Evolutionary conservation across 2,888 invertebrate genomes (phyloP).

Genomic region (Ectropis crepuscularia): DNA sequence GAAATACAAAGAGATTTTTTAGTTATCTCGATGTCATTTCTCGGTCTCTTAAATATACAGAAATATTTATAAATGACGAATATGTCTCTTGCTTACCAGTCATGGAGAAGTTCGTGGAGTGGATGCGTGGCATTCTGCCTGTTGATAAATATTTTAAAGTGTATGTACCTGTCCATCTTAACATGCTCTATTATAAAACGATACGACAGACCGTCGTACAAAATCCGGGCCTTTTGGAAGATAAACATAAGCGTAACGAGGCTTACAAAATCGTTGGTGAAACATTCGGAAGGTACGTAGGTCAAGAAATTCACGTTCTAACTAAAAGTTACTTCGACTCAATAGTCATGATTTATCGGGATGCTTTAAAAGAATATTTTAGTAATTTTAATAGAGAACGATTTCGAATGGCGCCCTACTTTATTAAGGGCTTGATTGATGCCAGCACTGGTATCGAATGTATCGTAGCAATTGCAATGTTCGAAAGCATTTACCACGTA

Average conservation of each 20-base stretch:
- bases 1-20: slow-evolving; percentile 14
- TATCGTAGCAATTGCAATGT: background rate
- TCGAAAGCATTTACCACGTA: background rate
- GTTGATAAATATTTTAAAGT: slow-evolving; percentile 53
- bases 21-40: slow-evolving; percentile 47
- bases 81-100: slow-evolving; percentile 55
- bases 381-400: background rate
- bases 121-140: slow-evolving; percentile 53
- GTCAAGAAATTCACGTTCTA: slow-evolving; percentile 52
- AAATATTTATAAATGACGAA: slow-evolving; percentile 52
- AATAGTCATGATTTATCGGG: slow-evolving; percentile 53
- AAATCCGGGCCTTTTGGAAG: slow-evolving; percentile 51
- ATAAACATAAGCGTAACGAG: slow-evolving; percentile 44
- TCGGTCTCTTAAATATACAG: slow-evolving; percentile 51
- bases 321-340: slow-evolving; percentile 55
- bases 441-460: slow-evolving; percentile 5
- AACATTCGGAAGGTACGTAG: slow-evolving; percentile 56
- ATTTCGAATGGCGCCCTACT: slow-evolving; percentile 1
- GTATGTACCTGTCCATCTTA: slow-evolving; percentile 57
- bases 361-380: slow-evolving; percentile 41
- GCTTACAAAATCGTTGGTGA: slow-evolving; percentile 55
- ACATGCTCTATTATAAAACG: slow-evolving; percentile 61
- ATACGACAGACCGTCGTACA: slow-evolving; percentile 53
- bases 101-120: slow-evolving; percentile 51
- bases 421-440: slow-evolving; percentile 10